These are phyloP conservation scores for Parapsyche elsis DNA, from an alignment of 1,140 invertebrate species.

Conservation along the genomic window DNA sequence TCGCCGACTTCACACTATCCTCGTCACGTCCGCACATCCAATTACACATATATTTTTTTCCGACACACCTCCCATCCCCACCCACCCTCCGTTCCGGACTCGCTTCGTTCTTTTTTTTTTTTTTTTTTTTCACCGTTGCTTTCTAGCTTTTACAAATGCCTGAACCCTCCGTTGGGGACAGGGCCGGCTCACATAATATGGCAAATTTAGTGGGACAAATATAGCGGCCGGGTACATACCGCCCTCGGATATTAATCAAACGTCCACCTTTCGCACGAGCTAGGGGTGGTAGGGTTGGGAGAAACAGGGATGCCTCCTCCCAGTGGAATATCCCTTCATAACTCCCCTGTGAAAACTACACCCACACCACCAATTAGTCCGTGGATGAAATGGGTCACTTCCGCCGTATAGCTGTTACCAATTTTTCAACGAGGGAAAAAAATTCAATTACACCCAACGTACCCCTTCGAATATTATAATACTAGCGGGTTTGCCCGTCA, in stretches of 20 bases:
- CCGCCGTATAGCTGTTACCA: background rate
- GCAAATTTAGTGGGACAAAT: slow-evolving; percentile 33
- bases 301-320: background rate
- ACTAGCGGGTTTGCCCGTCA: no score
- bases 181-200: slow-evolving; percentile 21
- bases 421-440: slow-evolving; percentile 8
- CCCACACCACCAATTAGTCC: slow-evolving; percentile 7
- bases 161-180: background rate
- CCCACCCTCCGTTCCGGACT: background rate
- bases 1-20: slow-evolving; percentile 25
- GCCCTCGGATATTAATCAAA: slow-evolving; percentile 26
- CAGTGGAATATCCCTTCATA: slow-evolving; percentile 5
- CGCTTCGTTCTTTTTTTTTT: background rate
- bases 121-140: background rate
- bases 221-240: slow-evolving; percentile 23
- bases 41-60: slow-evolving; percentile 29
- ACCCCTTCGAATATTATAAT: no score
- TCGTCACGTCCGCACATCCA: slow-evolving; percentile 29
- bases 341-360: background rate
- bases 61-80: background rate
- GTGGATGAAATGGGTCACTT: slow-evolving; percentile 1
- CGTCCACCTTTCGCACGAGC: slow-evolving; percentile 1
- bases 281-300: background rate
- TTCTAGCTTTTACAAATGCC: slow-evolving; percentile 31
- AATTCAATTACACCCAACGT: background rate